These are phyloP conservation scores for Thecophora atra DNA, from an alignment of 2,888 invertebrate genomes.

Conservation along the genomic window DNA sequence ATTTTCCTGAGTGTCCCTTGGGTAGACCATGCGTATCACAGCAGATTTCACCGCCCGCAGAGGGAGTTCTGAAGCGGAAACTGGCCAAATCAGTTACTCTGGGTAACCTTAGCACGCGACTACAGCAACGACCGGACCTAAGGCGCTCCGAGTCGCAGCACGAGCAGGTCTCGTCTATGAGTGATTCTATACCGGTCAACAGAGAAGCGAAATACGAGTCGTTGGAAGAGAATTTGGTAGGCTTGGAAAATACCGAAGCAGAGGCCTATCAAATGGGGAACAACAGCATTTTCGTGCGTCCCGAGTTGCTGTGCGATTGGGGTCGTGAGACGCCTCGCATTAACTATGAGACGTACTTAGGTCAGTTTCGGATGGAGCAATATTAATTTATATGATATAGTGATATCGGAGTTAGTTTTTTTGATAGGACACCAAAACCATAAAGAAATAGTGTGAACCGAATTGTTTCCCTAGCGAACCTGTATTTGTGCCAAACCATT, in stretches of 20 bases:
- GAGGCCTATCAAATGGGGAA: conserved; percentile 67
- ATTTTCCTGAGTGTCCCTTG: no score
- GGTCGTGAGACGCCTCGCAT: conserved; percentile 91
- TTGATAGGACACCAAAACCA: conserved; percentile 70
- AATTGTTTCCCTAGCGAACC: conserved; percentile 87
- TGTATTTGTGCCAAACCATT: conserved; percentile 77
- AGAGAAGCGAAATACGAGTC: conserved; percentile 47
- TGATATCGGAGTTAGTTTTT: neutral
- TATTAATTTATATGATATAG: neutral
- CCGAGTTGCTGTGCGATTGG: conserved; percentile 74
- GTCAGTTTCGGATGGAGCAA: conserved; percentile 54
- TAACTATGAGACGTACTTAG: conserved; percentile 74
- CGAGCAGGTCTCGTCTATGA: conserved; percentile 57
- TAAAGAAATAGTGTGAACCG: conserved; percentile 76
- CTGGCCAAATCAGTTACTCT: conserved; percentile 60
- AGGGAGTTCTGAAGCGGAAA: conserved; percentile 51
- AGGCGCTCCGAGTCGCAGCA: conserved; percentile 60
- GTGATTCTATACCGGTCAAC: conserved; percentile 48
- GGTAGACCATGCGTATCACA: conserved; percentile 22
- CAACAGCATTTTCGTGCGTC: conserved; percentile 69
- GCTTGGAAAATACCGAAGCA: conserved; percentile 66
- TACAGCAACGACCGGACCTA: conserved; percentile 53
- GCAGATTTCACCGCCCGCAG: conserved; percentile 39
- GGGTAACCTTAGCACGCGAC: conserved; percentile 51
- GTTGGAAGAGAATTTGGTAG: conserved; percentile 65